These are phyloP conservation scores for Oceanites oceanicus DNA, from an alignment of 2,113 vertebrate genomes.

Conservation along the genomic window DNA sequence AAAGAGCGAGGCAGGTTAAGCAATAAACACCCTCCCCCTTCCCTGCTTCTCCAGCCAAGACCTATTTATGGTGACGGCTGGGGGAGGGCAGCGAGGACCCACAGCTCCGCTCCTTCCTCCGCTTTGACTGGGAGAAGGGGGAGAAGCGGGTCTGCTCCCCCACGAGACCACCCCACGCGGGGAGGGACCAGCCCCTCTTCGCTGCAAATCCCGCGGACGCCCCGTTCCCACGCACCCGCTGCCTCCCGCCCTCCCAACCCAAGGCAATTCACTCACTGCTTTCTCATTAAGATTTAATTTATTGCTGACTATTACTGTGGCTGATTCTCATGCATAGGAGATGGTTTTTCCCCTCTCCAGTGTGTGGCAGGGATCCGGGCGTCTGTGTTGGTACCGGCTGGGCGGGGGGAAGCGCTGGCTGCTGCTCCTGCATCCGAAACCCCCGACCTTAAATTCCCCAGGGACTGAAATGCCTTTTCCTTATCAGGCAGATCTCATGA, in stretches of 20 bases:
- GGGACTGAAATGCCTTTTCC: not conserved
- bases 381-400: not conserved
- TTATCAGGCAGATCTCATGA: not conserved
- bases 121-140: not conserved
- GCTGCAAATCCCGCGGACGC: not conserved
- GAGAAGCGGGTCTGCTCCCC: fast-evolving
- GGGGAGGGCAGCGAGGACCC: not conserved
- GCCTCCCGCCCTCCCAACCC: not conserved
- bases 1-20: not conserved
- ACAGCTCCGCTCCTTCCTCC: not conserved
- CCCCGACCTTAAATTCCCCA: not conserved
- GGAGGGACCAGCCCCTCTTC: fast-evolving
- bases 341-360: not conserved
- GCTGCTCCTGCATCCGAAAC: not conserved
- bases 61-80: not conserved
- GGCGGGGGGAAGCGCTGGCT: not conserved
- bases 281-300: not conserved
- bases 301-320: not conserved
- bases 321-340: not conserved
- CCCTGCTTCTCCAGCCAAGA: not conserved
- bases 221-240: not conserved
- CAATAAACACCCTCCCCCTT: not conserved
- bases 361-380: not conserved
- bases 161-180: fast-evolving
- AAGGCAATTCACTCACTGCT: not conserved